Evolutionary conservation across 2,888 invertebrate species (phyloP).

Genomic region (Amphipyra berbera): DNA sequence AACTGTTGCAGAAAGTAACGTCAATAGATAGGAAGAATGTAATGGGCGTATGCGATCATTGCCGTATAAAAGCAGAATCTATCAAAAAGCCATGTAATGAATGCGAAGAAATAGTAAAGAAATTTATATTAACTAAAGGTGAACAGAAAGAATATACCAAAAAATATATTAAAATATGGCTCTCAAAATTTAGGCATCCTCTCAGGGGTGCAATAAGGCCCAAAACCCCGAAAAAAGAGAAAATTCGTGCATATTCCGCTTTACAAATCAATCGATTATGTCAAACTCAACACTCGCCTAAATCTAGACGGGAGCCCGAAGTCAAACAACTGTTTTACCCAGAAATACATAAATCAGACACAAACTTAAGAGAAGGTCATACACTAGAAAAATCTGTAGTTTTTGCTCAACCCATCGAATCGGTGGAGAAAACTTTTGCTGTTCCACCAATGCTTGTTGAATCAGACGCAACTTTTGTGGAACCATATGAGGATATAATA

Average conservation of each 20-base stretch:
- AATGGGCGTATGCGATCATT: conserved; percentile 75
- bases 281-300: conserved; percentile 13
- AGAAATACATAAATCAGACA: conserved; percentile 13
- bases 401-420: conserved; percentile 5
- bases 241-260: conserved; percentile 38
- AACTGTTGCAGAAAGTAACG: conserved; percentile 62
- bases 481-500: conserved; percentile 8
- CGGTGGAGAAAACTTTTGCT: not conserved
- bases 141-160: conserved; percentile 60
- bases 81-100: conserved; percentile 64
- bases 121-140: conserved; percentile 66
- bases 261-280: conserved; percentile 31
- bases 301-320: conserved; percentile 12
- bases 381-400: conserved; percentile 8
- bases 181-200: conserved; percentile 57
- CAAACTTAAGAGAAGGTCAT: conserved; percentile 1
- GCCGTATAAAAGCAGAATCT: conserved; percentile 58
- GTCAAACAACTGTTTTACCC: conserved; percentile 28
- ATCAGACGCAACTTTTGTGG: conserved; percentile 7
- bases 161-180: conserved; percentile 58
- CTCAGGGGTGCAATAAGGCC: conserved; percentile 43
- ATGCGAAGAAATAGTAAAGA: conserved; percentile 69
- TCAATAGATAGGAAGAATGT: conserved; percentile 64
- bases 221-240: conserved; percentile 31
- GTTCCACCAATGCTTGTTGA: not conserved